Percentiles rank a stretch among this genome's conserved stretches.
Evolutionary conservation across 2,888 invertebrate genomes (phyloP).

Genomic region (Machimus rusticus): DNA sequence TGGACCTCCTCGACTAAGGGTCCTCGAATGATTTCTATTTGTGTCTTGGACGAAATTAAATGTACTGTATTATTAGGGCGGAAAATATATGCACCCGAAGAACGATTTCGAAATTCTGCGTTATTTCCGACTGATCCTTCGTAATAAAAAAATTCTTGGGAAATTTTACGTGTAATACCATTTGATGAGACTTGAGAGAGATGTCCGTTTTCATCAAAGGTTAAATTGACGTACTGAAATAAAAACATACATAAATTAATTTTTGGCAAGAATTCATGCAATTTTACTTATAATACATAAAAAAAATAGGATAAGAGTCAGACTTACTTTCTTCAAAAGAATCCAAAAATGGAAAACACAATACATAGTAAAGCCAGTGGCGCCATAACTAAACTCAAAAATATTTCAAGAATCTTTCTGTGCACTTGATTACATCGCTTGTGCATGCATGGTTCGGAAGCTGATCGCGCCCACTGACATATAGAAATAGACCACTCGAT

Average conservation of each 20-base stretch:
- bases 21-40: conserved; percentile 61
- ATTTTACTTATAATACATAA: no score
- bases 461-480: no score
- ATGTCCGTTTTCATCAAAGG: conserved; percentile 48
- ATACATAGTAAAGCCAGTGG: no score
- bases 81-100: conserved; percentile 95
- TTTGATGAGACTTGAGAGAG: conserved; percentile 48
- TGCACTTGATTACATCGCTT: no score
- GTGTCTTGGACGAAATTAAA: conserved; percentile 53
- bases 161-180: conserved; percentile 53
- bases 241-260: not conserved
- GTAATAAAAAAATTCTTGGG: conserved; percentile 78
- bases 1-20: conserved; percentile 73
- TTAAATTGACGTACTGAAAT: conserved; percentile 54
- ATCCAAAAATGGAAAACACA: no score
- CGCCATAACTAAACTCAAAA: no score
- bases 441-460: no score
- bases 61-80: conserved; percentile 68
- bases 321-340: no score
- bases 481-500: no score
- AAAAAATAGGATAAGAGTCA: no score
- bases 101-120: conserved; percentile 66
- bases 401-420: no score
- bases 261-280: not conserved
- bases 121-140: conserved; percentile 75